Evolutionary conservation across 2,888 invertebrate genomes (phyloP).

Genomic region (Stegophylla sp.): DNA sequence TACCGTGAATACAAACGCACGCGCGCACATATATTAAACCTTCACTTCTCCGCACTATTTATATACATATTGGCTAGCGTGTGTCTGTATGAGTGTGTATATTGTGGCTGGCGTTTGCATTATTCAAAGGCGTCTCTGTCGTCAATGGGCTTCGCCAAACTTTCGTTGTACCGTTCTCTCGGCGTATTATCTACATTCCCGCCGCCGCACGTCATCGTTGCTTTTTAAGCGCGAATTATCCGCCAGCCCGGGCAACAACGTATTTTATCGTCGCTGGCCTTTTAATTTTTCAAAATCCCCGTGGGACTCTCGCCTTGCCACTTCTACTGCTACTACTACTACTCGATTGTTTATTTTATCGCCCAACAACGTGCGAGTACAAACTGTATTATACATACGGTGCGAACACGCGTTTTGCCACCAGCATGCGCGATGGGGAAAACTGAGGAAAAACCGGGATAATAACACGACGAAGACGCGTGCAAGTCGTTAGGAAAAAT

Average conservation of each 20-base stretch:
- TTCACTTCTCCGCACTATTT: no score
- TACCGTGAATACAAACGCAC: not conserved
- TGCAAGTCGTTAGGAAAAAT: no score
- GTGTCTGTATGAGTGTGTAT: not conserved
- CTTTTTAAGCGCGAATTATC: constrained; percentile 43
- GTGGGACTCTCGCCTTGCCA: not conserved
- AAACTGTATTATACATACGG: not conserved
- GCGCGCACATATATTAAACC: not conserved
- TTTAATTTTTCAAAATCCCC: constrained; percentile 35
- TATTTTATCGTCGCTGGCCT: constrained; percentile 23
- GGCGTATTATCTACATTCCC: not conserved
- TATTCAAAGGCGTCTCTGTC: constrained; percentile 42
- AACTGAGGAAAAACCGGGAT: no score
- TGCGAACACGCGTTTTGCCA: no score
- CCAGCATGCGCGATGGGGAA: no score
- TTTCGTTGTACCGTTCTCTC: not conserved
- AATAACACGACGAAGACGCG: no score
- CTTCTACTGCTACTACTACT: not conserved
- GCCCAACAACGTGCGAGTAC: not conserved
- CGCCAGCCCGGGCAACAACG: not conserved
- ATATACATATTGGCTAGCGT: no score
- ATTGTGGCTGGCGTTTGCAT: constrained; percentile 14
- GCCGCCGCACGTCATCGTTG: constrained; percentile 2
- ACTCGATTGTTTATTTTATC: constrained; percentile 3
- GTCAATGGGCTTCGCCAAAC: not conserved